Evolutionary conservation across 2,113 vertebrate genomes (phyloP).

Genomic region (Sturnira hondurensis): DNA sequence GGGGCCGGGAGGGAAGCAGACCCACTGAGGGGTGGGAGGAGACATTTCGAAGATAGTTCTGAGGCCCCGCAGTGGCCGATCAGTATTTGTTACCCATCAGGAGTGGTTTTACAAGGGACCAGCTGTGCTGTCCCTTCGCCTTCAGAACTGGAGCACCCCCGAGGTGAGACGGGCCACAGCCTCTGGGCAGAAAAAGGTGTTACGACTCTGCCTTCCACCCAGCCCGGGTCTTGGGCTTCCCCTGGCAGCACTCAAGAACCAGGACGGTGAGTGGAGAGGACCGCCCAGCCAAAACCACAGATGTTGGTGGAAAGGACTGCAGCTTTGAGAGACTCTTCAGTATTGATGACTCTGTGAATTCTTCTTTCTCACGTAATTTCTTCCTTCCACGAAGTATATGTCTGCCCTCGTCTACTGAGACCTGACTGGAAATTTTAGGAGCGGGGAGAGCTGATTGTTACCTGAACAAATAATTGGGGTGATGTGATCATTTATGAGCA

Average conservation of each 20-base stretch:
- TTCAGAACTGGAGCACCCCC: background rate
- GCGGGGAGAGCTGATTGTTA: background rate
- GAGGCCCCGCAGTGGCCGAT: background rate
- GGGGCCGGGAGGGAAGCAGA: background rate
- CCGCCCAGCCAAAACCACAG: background rate
- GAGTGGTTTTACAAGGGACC: background rate
- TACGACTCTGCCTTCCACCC: background rate
- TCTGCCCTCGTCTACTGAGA: background rate
- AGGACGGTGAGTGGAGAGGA: background rate
- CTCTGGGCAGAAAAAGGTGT: background rate
- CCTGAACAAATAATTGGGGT: background rate
- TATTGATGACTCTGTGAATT: background rate
- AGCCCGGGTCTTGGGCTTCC: background rate
- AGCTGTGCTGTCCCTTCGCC: background rate
- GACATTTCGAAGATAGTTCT: background rate
- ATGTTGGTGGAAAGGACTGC: background rate
- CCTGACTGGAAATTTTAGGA: background rate
- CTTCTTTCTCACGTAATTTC: background rate
- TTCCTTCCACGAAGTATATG: background rate
- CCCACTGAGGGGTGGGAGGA: background rate
- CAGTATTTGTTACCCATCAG: background rate
- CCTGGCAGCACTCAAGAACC: background rate
- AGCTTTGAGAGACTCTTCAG: background rate
- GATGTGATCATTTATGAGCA: background rate
- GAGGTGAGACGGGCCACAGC: background rate